Evolutionary conservation across 1,140 invertebrate genomes (phyloP).

Genomic region (Penaeus vannamei): DNA sequence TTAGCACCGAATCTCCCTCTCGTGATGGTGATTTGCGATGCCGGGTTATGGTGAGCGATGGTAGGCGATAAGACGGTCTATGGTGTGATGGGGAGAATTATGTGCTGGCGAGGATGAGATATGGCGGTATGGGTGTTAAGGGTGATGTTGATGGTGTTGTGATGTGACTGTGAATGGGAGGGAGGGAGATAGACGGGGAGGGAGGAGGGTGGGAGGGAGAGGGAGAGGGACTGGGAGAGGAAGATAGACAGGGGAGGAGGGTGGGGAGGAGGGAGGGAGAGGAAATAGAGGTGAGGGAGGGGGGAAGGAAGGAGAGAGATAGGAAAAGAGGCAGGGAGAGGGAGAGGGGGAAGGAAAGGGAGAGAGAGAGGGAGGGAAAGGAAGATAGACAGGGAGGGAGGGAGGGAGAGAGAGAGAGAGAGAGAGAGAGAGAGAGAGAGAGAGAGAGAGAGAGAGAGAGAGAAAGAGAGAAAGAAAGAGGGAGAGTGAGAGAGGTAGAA

Average conservation of each 20-base stretch:
- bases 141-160: too few species aligned
- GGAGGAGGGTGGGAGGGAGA: neutral
- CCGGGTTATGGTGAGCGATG: too few species aligned
- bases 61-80: too few species aligned
- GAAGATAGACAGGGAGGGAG: neutral
- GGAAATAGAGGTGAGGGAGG: neutral
- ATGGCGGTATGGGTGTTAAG: too few species aligned
- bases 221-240: neutral
- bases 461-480: neutral
- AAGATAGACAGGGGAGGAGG: neutral
- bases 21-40: too few species aligned
- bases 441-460: neutral
- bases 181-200: neutral
- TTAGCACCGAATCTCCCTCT: too few species aligned
- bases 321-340: neutral
- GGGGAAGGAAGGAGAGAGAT: neutral
- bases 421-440: too few species aligned
- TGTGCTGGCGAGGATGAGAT: too few species aligned
- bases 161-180: too few species aligned
- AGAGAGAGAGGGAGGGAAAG: neutral
- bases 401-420: neutral
- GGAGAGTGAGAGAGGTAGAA: neutral
- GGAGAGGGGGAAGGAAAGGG: slow-evolving; percentile 5
- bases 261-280: neutral
- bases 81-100: too few species aligned